Evolutionary conservation across 35 echinoderm and acorn worm genomes (phyloP).

Genomic region (Acanthaster planci): DNA sequence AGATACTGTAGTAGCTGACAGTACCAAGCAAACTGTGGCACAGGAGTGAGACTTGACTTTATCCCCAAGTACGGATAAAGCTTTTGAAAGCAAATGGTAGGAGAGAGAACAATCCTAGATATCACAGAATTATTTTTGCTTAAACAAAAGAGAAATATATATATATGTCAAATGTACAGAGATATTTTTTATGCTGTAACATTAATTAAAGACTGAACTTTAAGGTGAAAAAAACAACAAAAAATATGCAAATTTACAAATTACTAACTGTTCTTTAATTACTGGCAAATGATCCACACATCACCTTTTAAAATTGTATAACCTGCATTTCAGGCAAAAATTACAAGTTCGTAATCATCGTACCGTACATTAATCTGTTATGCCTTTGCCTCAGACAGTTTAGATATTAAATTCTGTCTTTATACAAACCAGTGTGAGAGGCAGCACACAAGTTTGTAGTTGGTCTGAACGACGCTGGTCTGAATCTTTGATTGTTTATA

Average conservation of each 20-base stretch:
- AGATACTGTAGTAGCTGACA: too few relatives aligned
- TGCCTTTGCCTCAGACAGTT: too few relatives aligned
- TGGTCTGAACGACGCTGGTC: too few relatives aligned
- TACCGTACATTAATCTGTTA: too few relatives aligned
- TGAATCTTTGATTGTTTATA: too few relatives aligned
- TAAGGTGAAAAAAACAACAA: neutral
- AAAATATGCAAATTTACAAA: slow-evolving; percentile 27
- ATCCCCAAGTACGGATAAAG: neutral
- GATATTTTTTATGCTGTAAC: slow-evolving; percentile 32
- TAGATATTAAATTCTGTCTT: too few relatives aligned
- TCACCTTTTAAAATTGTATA: neutral
- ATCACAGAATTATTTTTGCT: slow-evolving; percentile 29
- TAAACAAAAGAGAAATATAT: slow-evolving; percentile 10
- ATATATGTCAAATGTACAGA: slow-evolving; percentile 27
- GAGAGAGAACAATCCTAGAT: neutral
- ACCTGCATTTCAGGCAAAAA: neutral
- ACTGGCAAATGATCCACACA: slow-evolving; percentile 3
- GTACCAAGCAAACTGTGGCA: too few relatives aligned
- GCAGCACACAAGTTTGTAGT: too few relatives aligned
- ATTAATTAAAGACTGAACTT: neutral
- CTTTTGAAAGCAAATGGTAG: slow-evolving; percentile 9
- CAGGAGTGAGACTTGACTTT: too few relatives aligned
- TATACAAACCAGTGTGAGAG: too few relatives aligned
- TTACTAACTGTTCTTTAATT: slow-evolving; percentile 23
- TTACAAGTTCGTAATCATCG: neutral